A percentile compares a stretch with the other conserved stretches of the same genome.
Evolutionary conservation across 2,797 vertebrate genomes (phyloP).

Genomic region (Chrysocyon brachyurus): DNA sequence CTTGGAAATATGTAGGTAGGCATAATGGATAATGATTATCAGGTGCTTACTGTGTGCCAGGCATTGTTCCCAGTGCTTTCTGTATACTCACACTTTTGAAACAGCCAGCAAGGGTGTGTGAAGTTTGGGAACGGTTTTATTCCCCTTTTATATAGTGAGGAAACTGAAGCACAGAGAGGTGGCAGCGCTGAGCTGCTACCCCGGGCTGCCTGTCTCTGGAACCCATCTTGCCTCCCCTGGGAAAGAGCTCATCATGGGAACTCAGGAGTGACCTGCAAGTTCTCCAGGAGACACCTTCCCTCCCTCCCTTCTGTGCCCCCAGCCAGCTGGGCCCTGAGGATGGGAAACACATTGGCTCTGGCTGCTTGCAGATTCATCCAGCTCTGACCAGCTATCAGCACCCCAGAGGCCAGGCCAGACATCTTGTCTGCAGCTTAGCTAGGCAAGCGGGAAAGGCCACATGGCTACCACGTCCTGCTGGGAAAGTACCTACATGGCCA

Average conservation of each 20-base stretch:
- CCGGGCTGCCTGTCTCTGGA: not conserved
- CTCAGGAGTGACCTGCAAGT: not conserved
- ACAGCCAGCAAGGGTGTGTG: too few species aligned
- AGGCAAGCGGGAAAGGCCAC: not conserved
- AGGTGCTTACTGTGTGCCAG: not conserved
- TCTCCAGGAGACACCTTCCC: not conserved
- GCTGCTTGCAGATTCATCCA: not conserved
- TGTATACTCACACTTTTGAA: not conserved
- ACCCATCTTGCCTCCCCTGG: not conserved
- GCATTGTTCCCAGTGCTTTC: not conserved
- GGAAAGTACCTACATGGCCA: not conserved
- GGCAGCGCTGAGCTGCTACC: not conserved
- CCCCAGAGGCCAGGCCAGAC: not conserved
- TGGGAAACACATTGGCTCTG: not conserved
- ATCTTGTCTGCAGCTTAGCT: not conserved
- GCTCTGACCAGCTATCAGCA: not conserved
- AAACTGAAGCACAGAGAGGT: not conserved
- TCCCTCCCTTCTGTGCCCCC: not conserved
- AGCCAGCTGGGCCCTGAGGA: not conserved
- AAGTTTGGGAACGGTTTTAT: not conserved
- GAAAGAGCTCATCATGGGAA: not conserved
- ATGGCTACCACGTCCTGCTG: not conserved
- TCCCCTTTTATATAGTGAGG: not conserved
- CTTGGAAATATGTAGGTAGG: not conserved
- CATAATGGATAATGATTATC: not conserved